phyloP scores from a whole-genome alignment of 2,113 vertebrate species.

The Mugil cephalus region DNA sequence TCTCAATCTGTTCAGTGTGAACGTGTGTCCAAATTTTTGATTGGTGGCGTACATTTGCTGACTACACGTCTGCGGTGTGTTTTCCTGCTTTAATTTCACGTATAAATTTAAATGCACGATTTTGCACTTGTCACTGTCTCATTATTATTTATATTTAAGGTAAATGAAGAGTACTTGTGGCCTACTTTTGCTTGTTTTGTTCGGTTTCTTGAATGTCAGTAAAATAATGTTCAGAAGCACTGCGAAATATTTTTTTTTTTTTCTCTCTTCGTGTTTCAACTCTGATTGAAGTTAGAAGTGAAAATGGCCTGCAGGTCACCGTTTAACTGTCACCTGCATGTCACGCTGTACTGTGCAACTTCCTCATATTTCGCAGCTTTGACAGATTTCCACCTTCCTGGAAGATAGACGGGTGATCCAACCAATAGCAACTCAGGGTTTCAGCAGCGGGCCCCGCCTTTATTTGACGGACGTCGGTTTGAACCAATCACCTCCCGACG shows the following conservation, averaged over 20 bases:
- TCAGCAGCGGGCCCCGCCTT: neutral
- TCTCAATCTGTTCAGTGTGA: too few species aligned
- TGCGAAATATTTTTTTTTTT: neutral
- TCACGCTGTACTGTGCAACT: conserved; percentile 75
- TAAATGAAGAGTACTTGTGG: too few species aligned
- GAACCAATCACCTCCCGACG: conserved; percentile 62
- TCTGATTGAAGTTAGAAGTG: neutral
- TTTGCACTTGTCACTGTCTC: too few species aligned
- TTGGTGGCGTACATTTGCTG: too few species aligned
- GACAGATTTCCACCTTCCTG: conserved; percentile 55
- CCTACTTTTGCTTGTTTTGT: neutral
- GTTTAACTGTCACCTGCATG: conserved; percentile 50
- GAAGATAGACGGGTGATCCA: conserved; percentile 31
- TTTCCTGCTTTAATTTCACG: too few species aligned
- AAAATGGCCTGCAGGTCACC: too few species aligned
- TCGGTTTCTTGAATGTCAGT: neutral
- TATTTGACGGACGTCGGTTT: conserved; percentile 10
- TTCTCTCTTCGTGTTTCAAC: neutral
- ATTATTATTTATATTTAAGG: too few species aligned
- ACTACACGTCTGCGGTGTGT: too few species aligned
- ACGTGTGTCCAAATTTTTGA: too few species aligned
- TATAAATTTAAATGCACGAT: too few species aligned
- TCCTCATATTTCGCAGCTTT: conserved; percentile 80
- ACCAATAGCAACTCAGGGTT: conserved; percentile 41
- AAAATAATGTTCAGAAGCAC: neutral